phyloP scores from a whole-genome alignment of 2,797 vertebrate species.

The Xenopus petersii region DNA sequence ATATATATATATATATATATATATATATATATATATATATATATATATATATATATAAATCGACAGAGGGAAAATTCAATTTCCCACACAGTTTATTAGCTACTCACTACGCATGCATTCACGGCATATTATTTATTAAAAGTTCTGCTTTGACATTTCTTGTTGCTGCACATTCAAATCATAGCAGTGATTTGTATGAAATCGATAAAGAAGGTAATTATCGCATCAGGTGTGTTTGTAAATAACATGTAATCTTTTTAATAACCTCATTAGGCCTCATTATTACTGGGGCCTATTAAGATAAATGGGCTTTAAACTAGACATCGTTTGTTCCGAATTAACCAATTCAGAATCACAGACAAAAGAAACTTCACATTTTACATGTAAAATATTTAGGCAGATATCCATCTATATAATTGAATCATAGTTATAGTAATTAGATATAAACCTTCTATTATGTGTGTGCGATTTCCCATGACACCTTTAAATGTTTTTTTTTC shows the following conservation, averaged over 20 bases:
- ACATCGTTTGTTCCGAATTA: background rate
- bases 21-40: no score
- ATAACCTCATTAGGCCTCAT: conserved; percentile 69
- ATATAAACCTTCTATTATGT: background rate
- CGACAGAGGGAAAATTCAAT: background rate
- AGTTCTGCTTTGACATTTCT: conserved; percentile 10
- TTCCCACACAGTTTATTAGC: no score
- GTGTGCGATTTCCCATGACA: background rate
- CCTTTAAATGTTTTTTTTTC: conserved; percentile 8
- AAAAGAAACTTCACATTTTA: no score
- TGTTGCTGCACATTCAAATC: no score
- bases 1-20: no score
- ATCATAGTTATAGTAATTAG: no score
- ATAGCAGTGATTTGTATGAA: conserved; percentile 59
- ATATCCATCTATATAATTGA: no score
- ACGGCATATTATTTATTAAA: background rate
- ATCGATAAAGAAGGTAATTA: conserved; percentile 66
- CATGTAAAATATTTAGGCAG: no score
- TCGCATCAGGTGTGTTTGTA: conserved; percentile 67
- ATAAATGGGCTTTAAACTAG: conserved; percentile 31
- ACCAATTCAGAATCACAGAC: no score
- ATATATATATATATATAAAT: background rate
- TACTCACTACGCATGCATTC: no score
- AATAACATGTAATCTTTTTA: conserved; percentile 67
- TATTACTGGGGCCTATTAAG: conserved; percentile 55